A percentile compares a stretch with the other conserved stretches of the same genome.
Evolutionary conservation across 2,888 invertebrate species (phyloP).

Genomic region (Conomelus anceps): DNA sequence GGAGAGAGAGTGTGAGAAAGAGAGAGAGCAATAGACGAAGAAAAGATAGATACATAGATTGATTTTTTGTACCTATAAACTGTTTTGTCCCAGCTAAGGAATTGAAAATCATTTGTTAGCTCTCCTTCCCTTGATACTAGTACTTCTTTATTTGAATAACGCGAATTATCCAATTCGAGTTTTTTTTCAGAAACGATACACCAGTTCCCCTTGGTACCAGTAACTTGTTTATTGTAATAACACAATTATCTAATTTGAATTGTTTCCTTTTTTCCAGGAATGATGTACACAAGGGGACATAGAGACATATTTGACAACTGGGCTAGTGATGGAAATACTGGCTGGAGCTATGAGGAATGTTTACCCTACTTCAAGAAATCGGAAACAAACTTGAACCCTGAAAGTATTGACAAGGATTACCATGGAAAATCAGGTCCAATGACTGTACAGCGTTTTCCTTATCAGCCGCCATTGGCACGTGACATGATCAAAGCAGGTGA

Average conservation of each 20-base stretch:
- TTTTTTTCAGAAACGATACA: too few species aligned
- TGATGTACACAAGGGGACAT: slow-evolving; percentile 55
- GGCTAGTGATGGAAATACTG: slow-evolving; percentile 49
- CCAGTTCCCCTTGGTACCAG: too few species aligned
- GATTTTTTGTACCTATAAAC: too few species aligned
- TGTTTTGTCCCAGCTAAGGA: too few species aligned
- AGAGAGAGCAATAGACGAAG: too few species aligned
- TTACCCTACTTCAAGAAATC: slow-evolving; percentile 43
- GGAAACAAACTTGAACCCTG: slow-evolving; percentile 40
- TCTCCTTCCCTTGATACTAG: too few species aligned
- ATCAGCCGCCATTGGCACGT: slow-evolving; percentile 40
- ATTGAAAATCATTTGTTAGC: too few species aligned
- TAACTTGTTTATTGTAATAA: background rate
- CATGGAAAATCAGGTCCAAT: slow-evolving; percentile 42
- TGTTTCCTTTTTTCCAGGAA: slow-evolving; percentile 38
- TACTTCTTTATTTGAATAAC: too few species aligned
- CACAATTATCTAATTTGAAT: background rate
- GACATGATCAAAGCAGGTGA: slow-evolving; percentile 41
- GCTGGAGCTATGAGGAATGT: slow-evolving; percentile 47
- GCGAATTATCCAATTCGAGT: too few species aligned
- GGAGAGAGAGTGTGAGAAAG: too few species aligned
- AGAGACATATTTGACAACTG: slow-evolving; percentile 65
- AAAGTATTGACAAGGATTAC: slow-evolving; percentile 39
- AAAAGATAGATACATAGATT: too few species aligned
- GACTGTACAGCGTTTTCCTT: slow-evolving; percentile 42